Base-by-base conservation (phyloP, 2,888 invertebrate genomes). In the Eurytoma adleriae region DNA sequence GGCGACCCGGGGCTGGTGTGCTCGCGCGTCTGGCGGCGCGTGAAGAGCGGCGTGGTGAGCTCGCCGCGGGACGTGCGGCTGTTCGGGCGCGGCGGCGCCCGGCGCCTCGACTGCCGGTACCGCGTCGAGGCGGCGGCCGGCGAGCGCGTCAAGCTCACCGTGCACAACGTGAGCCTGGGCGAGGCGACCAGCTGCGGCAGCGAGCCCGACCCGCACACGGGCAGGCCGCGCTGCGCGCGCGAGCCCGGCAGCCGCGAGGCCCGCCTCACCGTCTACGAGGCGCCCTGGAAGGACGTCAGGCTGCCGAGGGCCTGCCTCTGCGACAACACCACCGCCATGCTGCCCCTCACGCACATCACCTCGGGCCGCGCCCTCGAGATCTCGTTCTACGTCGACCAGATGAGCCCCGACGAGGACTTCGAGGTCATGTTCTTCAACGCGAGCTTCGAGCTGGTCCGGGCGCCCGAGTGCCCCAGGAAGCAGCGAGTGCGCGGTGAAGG, bases 81-180 rank as follows among this genome's bases (percentile, higher is more conserved):
- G 86, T 97, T 95, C 88, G 97, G 97, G 0, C 93, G 97, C 62
- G 97, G 97, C 0, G 97, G 97, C 5, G 94, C 95, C 52, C 93
- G 92, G 82, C 94, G 94, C 83, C 90, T 96, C 76, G 95, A 95
- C 78, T 97, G 96, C 89, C 92, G 95, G 74, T 96, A 96, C 89
- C 93, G 96, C 79, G 93, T 96, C 84, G 94, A 95, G 88, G 95
- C 95, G 0, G 93, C 92, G 18, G 91, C 92, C 0, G 93, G 94
- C 40, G 95, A 94, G 85, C 92, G 95, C 69, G 93, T 96, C 5
- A 92, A 93, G 20, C 91, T 96, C 13, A 93, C 94, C 3, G 88
- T 96, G 78, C 93, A 94, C 86, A 95, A 95, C 86, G 95, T 95
- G 3, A 94, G 95, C 24, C 94, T 96, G 84, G 96, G 96, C 4